Percentiles rank a stretch among this genome's conserved stretches.
These are phyloP conservation scores for Noturus placidus DNA, from an alignment of 2,113 vertebrate genomes.

Conservation along the genomic window DNA sequence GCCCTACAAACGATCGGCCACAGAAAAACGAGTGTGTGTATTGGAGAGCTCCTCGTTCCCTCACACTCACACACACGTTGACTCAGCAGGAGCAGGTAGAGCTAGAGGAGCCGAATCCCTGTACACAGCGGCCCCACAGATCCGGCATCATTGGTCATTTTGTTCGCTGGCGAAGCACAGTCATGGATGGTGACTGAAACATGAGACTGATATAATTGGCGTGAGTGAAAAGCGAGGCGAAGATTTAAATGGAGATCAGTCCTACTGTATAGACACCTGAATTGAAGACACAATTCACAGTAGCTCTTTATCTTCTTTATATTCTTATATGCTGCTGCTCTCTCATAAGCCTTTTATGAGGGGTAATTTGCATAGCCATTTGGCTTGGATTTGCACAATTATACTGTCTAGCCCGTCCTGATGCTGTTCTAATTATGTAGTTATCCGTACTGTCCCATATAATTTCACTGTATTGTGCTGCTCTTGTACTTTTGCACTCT, in stretches of 20 bases:
- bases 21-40: conserved; percentile 21
- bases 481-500: background rate
- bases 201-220: background rate
- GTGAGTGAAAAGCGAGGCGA: background rate
- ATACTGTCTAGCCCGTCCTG: conserved; percentile 7
- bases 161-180: background rate
- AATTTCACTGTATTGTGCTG: conserved; percentile 1
- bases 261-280: too few species aligned
- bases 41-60: conserved; percentile 14
- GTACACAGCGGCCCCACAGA: background rate
- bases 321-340: conserved; percentile 11
- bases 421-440: conserved; percentile 29
- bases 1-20: conserved; percentile 37
- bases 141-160: background rate
- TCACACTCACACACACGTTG: background rate
- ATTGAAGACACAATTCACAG: background rate
- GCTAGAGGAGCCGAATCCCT: background rate
- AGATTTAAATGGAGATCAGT: background rate
- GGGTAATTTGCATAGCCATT: conserved; percentile 8
- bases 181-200: background rate
- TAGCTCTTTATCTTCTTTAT: background rate
- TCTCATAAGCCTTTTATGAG: background rate
- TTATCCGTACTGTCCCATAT: conserved; percentile 11
- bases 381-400: conserved; percentile 12
- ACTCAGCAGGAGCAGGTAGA: background rate